Evolutionary conservation across 2,888 invertebrate genomes (phyloP), one percentile per base, ranked within the genome.

Genomic region (Erebia ligea): DNA sequence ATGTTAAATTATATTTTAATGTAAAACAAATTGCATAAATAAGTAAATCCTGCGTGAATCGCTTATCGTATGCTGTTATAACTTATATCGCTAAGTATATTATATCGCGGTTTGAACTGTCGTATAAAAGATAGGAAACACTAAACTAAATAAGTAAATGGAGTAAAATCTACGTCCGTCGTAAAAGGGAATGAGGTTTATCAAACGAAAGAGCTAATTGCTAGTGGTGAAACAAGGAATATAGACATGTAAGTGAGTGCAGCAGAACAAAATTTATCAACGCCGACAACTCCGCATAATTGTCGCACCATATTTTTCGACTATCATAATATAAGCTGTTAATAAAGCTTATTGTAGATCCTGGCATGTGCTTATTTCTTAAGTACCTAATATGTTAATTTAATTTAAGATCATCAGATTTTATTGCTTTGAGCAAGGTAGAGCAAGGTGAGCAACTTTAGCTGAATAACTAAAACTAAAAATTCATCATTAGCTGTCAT

Each of bases 181-280:
- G 15, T 45, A 48, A 62, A 17, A 40, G 11, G 21, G 15, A 45
- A 9, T 19, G 19, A 61, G 45, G 19, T 15, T 48, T 21, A 21
- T 48, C 45, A 62, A 15, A 45, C 45, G 21, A 21, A 48, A 62
- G 19, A 70, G 50, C 48, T 21, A 70, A 71, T 70, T 74, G 71
- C 58, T 21, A 40, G 61, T 64, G 58, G 56, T 67, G 67, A 70
- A 68, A 75, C 73, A 69, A 70, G 71, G 68, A 52, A 52, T 73
- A 61, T 42, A 64, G 52, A 62, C 62, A 59, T 71, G 69, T 21
- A 58, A 69, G 73, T 74, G 69, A 76, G 71, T 75, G 75, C 69
- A 73, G 67, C 73, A 70, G 34, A 76, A 72, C 69, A 71, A 76
- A 76, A 34, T 76, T 76, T 71, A 76, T 76, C 74, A 71, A 68